These are phyloP conservation scores for Formica selysi DNA, from an alignment of 1,140 invertebrate species.

Conservation along the genomic window DNA sequence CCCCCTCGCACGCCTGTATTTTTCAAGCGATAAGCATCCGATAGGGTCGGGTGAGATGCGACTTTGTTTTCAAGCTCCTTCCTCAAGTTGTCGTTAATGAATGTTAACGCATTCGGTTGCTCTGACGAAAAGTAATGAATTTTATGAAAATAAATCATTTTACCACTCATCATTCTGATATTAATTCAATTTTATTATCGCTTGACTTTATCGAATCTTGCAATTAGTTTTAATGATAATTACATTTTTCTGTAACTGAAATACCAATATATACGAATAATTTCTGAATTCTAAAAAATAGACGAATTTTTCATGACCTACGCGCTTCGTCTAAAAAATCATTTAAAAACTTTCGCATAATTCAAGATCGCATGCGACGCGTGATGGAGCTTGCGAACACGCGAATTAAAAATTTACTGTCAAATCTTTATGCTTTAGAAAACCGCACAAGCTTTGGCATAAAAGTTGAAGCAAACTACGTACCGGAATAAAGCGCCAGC, in stretches of 20 bases:
- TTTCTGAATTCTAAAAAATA: neutral
- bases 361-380: too few species aligned
- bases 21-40: neutral
- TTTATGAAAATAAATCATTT: constrained; percentile 6
- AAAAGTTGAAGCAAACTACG: neutral
- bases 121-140: too few species aligned
- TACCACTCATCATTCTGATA: neutral
- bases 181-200: neutral
- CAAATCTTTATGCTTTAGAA: neutral
- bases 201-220: neutral
- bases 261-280: neutral
- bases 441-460: neutral
- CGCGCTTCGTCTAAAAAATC: neutral
- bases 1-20: neutral
- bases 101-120: neutral
- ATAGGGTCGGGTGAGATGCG: neutral
- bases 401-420: neutral
- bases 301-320: neutral
- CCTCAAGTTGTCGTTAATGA: neutral
- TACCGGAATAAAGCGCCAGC: neutral
- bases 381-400: neutral
- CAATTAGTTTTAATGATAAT: neutral
- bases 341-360: neutral
- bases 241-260: neutral
- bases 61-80: neutral